These are phyloP conservation scores for Coenonympha glycerion DNA, from an alignment of 2,888 invertebrate species.

Conservation along the genomic window DNA sequence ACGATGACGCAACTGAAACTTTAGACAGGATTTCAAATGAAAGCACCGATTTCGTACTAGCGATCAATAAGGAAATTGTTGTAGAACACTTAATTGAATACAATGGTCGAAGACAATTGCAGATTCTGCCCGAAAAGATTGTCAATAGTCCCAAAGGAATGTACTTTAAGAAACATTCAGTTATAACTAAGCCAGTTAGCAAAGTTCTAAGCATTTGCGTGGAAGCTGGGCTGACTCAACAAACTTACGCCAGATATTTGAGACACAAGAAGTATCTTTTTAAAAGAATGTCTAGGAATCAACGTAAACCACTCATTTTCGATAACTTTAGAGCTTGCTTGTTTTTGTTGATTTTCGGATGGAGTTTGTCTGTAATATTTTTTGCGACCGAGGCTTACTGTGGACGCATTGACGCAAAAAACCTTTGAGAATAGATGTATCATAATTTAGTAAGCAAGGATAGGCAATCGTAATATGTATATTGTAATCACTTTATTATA, in stretches of 20 bases:
- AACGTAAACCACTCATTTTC: constrained; percentile 32
- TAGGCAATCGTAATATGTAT: no score
- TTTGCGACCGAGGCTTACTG: constrained; percentile 43
- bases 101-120: constrained; percentile 29
- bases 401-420: constrained; percentile 27
- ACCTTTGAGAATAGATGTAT: background rate
- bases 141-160: constrained; percentile 49
- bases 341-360: constrained; percentile 38
- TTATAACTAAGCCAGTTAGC: constrained; percentile 37
- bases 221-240: constrained; percentile 45
- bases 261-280: constrained; percentile 30
- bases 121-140: constrained; percentile 50
- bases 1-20: constrained; percentile 26
- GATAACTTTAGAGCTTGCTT: constrained; percentile 40
- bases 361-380: constrained; percentile 38
- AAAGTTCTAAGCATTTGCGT: constrained; percentile 36
- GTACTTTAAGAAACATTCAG: constrained; percentile 45
- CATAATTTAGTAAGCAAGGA: no score
- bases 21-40: constrained; percentile 41
- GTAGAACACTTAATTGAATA: constrained; percentile 32
- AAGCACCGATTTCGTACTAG: constrained; percentile 43
- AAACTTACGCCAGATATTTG: constrained; percentile 34
- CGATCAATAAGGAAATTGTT: constrained; percentile 42
- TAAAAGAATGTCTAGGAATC: constrained; percentile 10
- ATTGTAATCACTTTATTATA: no score